Conservation (phyloP, 2,797 vertebrate genomes). For the Distichodus sexfasciatus region DNA sequence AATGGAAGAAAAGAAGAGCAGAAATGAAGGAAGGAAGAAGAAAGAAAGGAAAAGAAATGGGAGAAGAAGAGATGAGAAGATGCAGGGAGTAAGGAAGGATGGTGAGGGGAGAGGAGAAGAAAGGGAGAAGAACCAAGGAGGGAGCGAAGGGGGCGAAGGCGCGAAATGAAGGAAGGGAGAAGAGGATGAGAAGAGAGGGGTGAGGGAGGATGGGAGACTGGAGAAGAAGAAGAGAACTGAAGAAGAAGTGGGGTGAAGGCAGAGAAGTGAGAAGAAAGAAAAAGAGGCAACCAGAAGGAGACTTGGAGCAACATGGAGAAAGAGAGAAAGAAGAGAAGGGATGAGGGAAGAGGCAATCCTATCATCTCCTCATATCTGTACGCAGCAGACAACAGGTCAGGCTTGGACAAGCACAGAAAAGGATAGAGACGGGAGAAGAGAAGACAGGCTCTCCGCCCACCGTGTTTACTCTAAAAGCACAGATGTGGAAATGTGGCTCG, state of each 20-base stretch:
- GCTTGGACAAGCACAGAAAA: not conserved
- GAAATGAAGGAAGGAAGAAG: too few species aligned
- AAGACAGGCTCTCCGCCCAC: slow-evolving; percentile 24
- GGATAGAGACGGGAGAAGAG: not conserved
- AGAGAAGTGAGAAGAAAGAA: not conserved
- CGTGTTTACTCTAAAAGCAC: slow-evolving; percentile 61
- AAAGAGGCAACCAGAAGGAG: not conserved
- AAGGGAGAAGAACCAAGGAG: too few species aligned
- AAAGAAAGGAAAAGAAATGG: too few species aligned
- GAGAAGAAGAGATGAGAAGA: not conserved
- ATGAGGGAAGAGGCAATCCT: not conserved
- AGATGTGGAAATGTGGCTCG: slow-evolving; percentile 41
- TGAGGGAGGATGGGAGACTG: not conserved
- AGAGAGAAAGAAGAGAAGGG: not conserved
- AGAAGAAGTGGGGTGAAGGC: not conserved
- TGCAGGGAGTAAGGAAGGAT: not conserved
- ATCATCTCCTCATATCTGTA: not conserved
- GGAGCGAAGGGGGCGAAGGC: not conserved
- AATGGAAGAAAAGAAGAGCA: not conserved
- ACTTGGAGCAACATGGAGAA: too few species aligned
- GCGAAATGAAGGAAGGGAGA: not conserved
- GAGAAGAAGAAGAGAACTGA: not conserved
- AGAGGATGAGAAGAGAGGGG: not conserved
- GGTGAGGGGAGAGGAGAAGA: not conserved
- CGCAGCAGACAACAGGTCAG: not conserved